Evolutionary conservation across 2,888 invertebrate genomes (phyloP), one percentile per base, ranked within the genome.

Genomic region (Atrina japonica): DNA sequence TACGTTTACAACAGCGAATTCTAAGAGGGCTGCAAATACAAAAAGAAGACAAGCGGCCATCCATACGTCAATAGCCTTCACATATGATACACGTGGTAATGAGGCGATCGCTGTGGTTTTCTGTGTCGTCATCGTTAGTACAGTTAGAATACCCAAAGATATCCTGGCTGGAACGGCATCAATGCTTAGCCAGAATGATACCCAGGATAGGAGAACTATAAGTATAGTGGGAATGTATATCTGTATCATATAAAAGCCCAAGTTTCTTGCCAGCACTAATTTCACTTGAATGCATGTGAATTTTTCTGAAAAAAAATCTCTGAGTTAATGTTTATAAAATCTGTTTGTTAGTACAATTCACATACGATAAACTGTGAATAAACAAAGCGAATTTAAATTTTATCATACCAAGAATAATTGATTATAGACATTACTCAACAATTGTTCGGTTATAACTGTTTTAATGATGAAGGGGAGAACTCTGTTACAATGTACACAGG

Each of bases 211-310:
- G 16, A 81, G 70, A 0, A 86, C 86, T 52, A 86, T 83, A 6
- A 86, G 77, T 21, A 82, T 70, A 58, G 83, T 85, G 1, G 86
- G 86, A 23, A 86, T 78, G 75, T 84, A 86, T 49, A 82, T 78
- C 78, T 86, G 86, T 23, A 85, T 84, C 83, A 86, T 82, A 72
- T 86, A 86, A 68, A 81, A 85, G 5, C 84, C 86, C n/a, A 84
- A 77, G 64, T 83, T 79, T 21, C 86, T 65, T 27, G 77, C 66
- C 14, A 86, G 75, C 14, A 71, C 70, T 41, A 86, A 66, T 35
- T 82, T 73, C 16, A 82, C 72, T 18, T 77, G 78, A 16, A 86
- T 76, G 52, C 86, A 86, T 1, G 83, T 83, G 63, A 83, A 83
- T 18, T 80, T 81, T 0, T 72, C 35, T 35, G 35, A 7, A 35